phyloP scores from a whole-genome alignment of 2,888 invertebrate genomes.

The Ichneumon xanthorius region DNA sequence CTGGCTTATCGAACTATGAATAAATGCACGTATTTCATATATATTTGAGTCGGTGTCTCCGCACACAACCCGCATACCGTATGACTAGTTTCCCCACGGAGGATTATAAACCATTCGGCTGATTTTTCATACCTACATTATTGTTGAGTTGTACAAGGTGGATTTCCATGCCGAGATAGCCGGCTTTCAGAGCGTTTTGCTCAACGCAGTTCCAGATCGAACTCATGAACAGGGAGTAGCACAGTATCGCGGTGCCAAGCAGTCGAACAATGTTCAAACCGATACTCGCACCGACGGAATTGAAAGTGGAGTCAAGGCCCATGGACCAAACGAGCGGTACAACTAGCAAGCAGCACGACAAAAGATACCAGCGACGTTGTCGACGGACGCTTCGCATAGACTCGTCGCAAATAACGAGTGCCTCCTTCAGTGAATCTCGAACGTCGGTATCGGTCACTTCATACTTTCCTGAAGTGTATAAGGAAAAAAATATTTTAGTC shows the following conservation, averaged over 20 bases:
- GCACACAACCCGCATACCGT: background rate
- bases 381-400: constrained; percentile 86
- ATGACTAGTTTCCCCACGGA: background rate
- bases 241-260: constrained; percentile 88
- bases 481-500: constrained; percentile 73
- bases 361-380: constrained; percentile 86
- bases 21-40: constrained; percentile 18
- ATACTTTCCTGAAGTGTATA: constrained; percentile 72
- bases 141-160: constrained; percentile 77
- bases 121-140: constrained; percentile 63
- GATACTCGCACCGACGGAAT: constrained; percentile 80
- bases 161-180: constrained; percentile 90
- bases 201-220: constrained; percentile 94
- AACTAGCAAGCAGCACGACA: constrained; percentile 86
- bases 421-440: constrained; percentile 85
- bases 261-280: constrained; percentile 87
- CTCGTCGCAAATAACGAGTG: constrained; percentile 87
- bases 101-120: constrained; percentile 5
- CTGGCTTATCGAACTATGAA: background rate
- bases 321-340: constrained; percentile 82
- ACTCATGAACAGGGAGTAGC: constrained; percentile 92
- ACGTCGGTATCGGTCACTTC: constrained; percentile 72
- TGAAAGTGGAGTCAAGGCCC: constrained; percentile 75
- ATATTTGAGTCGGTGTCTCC: background rate
- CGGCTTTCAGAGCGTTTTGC: constrained; percentile 91